Percentiles rank a stretch among this genome's conserved stretches.
Evolutionary conservation across 1,140 invertebrate species (phyloP).

Genomic region (Asbolus verrucosus): DNA sequence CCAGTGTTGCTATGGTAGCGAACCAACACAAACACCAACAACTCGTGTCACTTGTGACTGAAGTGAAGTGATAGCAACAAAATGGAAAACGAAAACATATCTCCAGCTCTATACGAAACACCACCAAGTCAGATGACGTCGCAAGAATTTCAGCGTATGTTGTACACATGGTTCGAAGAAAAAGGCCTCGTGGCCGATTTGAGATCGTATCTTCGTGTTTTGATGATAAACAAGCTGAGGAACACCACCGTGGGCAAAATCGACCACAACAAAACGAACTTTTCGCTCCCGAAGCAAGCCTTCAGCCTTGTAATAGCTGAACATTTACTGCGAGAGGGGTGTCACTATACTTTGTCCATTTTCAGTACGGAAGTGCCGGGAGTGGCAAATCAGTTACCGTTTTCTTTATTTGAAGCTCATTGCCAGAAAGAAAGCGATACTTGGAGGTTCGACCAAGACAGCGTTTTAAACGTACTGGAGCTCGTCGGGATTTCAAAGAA

Average conservation of each 20-base stretch:
- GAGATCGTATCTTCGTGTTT: slow-evolving; percentile 68
- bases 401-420: slow-evolving; percentile 22
- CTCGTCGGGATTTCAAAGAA: slow-evolving; percentile 52
- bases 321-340: slow-evolving; percentile 69
- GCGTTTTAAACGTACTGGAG: slow-evolving; percentile 53
- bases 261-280: slow-evolving; percentile 56
- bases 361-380: slow-evolving; percentile 70
- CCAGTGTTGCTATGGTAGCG: neutral
- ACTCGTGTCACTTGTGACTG: neutral
- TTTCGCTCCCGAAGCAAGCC: slow-evolving; percentile 67
- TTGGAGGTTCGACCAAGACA: slow-evolving; percentile 46
- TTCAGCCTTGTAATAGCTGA: slow-evolving; percentile 70
- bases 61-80: slow-evolving; percentile 2
- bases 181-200: slow-evolving; percentile 69
- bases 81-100: slow-evolving; percentile 23
- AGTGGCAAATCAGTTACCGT: slow-evolving; percentile 60
- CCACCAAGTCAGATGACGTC: slow-evolving; percentile 57
- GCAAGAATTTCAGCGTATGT: slow-evolving; percentile 69
- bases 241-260: slow-evolving; percentile 54
- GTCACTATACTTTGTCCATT: slow-evolving; percentile 70
- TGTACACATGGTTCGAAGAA: slow-evolving; percentile 69
- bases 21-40: slow-evolving; percentile 21
- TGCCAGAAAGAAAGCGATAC: slow-evolving; percentile 11
- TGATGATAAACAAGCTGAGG: slow-evolving; percentile 69
- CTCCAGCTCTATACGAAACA: neutral